Conservation (phyloP, 2,113 vertebrate genomes). For the Megatriorchis doriae region DNA sequence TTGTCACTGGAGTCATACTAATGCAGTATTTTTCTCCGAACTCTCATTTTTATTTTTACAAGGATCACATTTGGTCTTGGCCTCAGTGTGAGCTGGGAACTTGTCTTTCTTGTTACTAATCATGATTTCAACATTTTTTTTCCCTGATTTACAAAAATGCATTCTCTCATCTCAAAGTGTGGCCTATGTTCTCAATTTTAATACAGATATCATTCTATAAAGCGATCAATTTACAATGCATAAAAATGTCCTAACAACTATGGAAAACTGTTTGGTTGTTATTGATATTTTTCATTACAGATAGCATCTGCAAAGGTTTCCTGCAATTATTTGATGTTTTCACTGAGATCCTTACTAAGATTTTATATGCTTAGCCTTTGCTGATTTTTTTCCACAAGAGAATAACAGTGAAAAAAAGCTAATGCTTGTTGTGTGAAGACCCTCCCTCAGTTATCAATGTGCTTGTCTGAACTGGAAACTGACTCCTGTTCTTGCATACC, state of each 20-base stretch:
- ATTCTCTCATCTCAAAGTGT: neutral
- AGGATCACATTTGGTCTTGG: neutral
- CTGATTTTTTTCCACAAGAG: neutral
- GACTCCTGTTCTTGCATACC: neutral
- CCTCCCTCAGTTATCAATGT: neutral
- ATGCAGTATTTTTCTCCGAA: neutral
- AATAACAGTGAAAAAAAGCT: neutral
- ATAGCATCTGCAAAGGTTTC: neutral
- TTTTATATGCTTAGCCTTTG: neutral
- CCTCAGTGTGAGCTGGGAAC: neutral
- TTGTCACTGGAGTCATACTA: neutral
- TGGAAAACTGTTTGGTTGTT: neutral
- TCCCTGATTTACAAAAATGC: neutral
- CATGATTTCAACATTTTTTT: neutral
- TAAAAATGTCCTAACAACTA: neutral
- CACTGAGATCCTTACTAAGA: neutral
- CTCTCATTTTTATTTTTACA: neutral
- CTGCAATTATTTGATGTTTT: neutral
- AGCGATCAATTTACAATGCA: neutral
- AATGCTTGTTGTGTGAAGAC: neutral
- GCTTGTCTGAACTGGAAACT: neutral
- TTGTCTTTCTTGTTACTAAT: neutral
- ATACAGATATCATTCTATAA: neutral
- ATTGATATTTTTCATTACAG: neutral
- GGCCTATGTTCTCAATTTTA: neutral